A percentile compares a stretch with the other conserved stretches of the same genome.
These are phyloP conservation scores for Ariopsis seemanni DNA, from an alignment of 2,113 vertebrate genomes.

Conservation along the genomic window DNA sequence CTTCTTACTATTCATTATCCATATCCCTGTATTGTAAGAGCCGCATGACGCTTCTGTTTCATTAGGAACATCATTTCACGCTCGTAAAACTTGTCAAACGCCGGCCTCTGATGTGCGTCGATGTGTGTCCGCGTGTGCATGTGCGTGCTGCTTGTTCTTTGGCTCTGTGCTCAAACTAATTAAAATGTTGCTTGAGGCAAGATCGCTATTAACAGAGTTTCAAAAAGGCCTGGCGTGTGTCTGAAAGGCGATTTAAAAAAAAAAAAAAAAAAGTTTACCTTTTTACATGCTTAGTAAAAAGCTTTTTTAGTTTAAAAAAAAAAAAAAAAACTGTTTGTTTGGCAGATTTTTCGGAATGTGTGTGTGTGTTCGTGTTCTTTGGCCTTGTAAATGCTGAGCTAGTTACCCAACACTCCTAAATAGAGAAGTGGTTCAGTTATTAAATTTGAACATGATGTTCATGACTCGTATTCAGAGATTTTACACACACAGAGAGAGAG, in stretches of 20 bases:
- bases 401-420: conserved; percentile 48
- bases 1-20: neutral
- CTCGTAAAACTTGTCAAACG: conserved; percentile 20
- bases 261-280: conserved; percentile 31
- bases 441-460: conserved; percentile 54
- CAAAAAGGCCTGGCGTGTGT: conserved; percentile 11
- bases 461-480: neutral
- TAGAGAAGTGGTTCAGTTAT: conserved; percentile 40
- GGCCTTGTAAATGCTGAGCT: conserved; percentile 50
- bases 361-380: conserved; percentile 51
- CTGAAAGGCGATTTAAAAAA: neutral
- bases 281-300: neutral
- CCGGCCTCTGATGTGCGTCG: conserved; percentile 23
- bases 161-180: conserved; percentile 27
- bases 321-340: conserved; percentile 16
- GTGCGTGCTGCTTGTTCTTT: conserved; percentile 23
- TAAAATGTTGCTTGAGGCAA: conserved; percentile 32
- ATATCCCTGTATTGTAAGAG: neutral
- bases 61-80: conserved; percentile 27
- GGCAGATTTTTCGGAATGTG: conserved; percentile 35
- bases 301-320: neutral
- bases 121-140: conserved; percentile 1
- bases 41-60: neutral
- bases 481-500: neutral
- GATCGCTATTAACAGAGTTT: conserved; percentile 42